Evolutionary conservation across 2,888 invertebrate species (phyloP), one percentile per base, ranked within the genome.

Genomic region (Cephus pygmeus): DNA sequence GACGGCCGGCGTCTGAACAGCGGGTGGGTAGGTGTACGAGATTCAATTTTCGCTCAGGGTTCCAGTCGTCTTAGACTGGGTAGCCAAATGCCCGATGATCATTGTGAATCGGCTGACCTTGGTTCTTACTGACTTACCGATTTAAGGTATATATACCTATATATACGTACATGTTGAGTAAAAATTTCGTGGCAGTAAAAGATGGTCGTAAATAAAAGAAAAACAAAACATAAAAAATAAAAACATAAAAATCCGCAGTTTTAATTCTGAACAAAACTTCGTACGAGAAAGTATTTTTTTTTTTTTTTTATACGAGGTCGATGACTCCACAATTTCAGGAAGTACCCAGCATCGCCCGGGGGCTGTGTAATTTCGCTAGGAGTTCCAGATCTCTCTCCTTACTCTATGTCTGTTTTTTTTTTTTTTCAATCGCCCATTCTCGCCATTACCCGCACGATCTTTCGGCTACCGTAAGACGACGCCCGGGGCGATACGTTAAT

Each of bases 151-250:
- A 1, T 4, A 40, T 36, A 12, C 12, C 12, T 36, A 36, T 3
- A 36, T 36, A 36, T 1, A 12, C 12, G 11, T 36, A 36, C 12
- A 36, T 36, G 3, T 15, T 15, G 9, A 56, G 0, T 2, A 9
- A 2, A 23, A 23, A 23, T 56, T 23, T 56, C 23, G 9, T 23
- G 56, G 0, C 23, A 23, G 9, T 23, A 3, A 1, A 23, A 56
- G 23, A 23, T 9, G 9, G 6, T 23, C 9, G 56, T 6, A 23
- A 35, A 35, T 9, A 12, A 35, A 35, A 35, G 1, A 35, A 3
- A 3, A 12, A 35, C n/a, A n/a, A n/a, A n/a, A n/a, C n/a, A 12
- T 12, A 12, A 0, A 35, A 12, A 12, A 12, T 35, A 35, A 0
- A 35, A 35, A 3, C 11, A 35, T 15, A 40, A 2, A 23, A 15